Base-by-base conservation (phyloP, 2,888 invertebrate species). In the Steinernema scapterisci region DNA sequence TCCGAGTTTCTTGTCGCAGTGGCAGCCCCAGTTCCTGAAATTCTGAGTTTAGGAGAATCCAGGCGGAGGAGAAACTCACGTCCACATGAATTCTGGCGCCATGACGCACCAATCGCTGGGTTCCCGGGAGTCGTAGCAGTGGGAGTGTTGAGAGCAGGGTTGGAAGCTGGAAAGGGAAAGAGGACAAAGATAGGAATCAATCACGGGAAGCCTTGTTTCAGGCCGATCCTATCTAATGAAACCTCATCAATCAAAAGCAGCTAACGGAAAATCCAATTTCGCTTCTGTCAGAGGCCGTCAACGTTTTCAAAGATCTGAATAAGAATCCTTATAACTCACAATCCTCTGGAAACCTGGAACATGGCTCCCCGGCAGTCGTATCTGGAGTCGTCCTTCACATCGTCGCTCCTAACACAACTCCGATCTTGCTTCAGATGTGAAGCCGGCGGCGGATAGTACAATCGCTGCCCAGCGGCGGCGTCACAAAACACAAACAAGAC, bases 101-200 rank as follows among this genome's bases (percentile, higher is more conserved):
- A 77, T 73, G 6, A 77, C 73, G 48, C 77, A 77, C 77, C 77
- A 77, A 48, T 77, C 77, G 31, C 72, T 72, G 23, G 77, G 77
- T 43, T 77, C 77, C n/a, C 77, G 75, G 7, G 73, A 70, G 9
- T 73, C 44, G 44, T 77, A 74, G 63, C 76, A 76, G 43, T 77
- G 76, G 13, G 72, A 52, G 48, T 76, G 74, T 45, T 73, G 72
- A 21, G 71, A 43, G 21, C 74, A 76, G 0, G 74, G 73, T 71
- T 74, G 74, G 71, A 72, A 73, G 48, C 75, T 77, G 72, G 45
- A 75, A 72, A 19, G 38, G 9, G 38, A 38, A n/a, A n/a, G n/a
- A n/a, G n/a, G n/a, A n/a, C n/a, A n/a, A n/a, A n/a, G n/a, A n/a
- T n/a, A n/a, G n/a, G n/a, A n/a, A n/a, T n/a, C n/a, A n/a, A n/a